Conservation (phyloP, 2,797 vertebrate species). For the Hypotaenidia okinawae region DNA sequence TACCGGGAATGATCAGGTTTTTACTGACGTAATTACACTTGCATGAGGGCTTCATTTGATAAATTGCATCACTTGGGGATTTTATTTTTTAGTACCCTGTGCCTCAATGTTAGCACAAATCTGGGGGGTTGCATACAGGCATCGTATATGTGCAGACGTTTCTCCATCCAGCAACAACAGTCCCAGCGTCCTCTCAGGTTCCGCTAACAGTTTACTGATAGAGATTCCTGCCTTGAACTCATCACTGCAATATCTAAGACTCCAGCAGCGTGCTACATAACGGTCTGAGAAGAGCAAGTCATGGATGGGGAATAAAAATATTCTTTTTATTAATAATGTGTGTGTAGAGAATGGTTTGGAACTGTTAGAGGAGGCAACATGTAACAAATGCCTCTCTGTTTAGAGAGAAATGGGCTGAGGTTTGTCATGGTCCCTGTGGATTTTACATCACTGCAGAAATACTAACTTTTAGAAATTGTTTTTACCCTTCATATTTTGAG, state of each 20-base stretch:
- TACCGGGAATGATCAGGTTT: not conserved
- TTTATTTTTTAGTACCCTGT: not conserved
- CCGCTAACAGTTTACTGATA: not conserved
- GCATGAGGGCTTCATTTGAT: not conserved
- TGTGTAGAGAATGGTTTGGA: not conserved
- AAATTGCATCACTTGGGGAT: not conserved
- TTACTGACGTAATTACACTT: not conserved
- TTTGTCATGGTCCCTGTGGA: not conserved
- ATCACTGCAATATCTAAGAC: not conserved
- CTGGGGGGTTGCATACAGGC: not conserved
- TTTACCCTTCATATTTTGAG: not conserved
- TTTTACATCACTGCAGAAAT: not conserved
- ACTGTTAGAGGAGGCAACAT: not conserved
- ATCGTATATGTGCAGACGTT: fast-evolving
- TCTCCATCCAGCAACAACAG: not conserved
- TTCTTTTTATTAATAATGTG: not conserved
- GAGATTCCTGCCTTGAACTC: not conserved
- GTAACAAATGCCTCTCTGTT: not conserved
- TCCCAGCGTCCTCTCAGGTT: not conserved
- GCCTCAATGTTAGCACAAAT: not conserved
- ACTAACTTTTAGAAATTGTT: not conserved
- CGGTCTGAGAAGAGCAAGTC: not conserved
- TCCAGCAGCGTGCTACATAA: not conserved
- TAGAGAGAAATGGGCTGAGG: not conserved
- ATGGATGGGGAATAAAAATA: not conserved